Base-by-base conservation (phyloP, 2,888 invertebrate genomes). In the Thera britannica region DNA sequence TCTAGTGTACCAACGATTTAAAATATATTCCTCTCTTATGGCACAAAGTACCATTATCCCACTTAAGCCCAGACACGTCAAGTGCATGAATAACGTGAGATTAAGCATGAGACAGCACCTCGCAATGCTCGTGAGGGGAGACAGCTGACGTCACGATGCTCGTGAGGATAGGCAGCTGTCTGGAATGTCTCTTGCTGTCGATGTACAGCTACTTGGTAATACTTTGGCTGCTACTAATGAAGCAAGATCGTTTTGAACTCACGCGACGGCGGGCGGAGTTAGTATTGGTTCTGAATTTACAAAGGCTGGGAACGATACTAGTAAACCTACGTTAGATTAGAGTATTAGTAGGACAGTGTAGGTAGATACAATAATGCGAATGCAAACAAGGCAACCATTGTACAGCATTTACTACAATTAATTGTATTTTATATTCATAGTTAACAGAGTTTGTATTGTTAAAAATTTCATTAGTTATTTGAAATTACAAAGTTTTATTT, bases 61-160 rank as follows among this genome's bases (percentile, higher is more conserved):
- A 51, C 57, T 62, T 62, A 62, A 65, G 63, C 66, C 58, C 63
- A 65, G 64, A 58, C 70, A 72, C 36, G 67, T 59, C 65, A 65
- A 60, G 62, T 62, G 66, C 63, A 65, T 64, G 62, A 70, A 58
- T 62, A 67, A 73, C 66, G 69, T 62, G 70, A 69, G 69, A 75
- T 74, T 72, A 74, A 62, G 65, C 68, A 65, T 67, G 67, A 72
- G 71, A 70, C 70, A 67, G 65, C 70, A 69, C 65, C 67, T 71
- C 62, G 67, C 69, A 70, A 75, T 72, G 70, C 70, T 68, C 73
- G 62, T 57, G 68, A 71, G 71, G 65, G 67, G 67, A 72, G 71
- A 70, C 70, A 66, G 66, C 70, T 23, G 23, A 23, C 64, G 69
- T 70, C 63, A 63, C 70, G 71, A 75, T 72, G 68, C 71, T 68